Evolutionary conservation across 2,113 vertebrate genomes (phyloP).

Genomic region (Entelurus aequoreus): DNA sequence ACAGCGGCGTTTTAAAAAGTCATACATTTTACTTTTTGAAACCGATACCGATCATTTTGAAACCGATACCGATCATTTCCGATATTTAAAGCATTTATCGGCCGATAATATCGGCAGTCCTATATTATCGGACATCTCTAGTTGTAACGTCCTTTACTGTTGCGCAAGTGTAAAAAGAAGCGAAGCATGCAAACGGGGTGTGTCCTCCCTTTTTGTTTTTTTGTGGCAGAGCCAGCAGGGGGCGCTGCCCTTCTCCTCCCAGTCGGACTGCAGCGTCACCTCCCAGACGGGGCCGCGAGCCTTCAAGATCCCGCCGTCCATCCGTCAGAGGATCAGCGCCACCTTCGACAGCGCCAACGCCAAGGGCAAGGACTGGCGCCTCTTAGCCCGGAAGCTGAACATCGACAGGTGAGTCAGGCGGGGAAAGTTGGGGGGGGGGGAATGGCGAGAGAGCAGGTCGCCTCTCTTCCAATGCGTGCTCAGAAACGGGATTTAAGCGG

Average conservation of each 20-base stretch:
- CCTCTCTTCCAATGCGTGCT: neutral
- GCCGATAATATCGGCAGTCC: too few relatives aligned
- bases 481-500: constrained; percentile 31
- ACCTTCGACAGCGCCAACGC: constrained; percentile 89
- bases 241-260: constrained; percentile 81
- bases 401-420: constrained; percentile 81
- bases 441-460: too few relatives aligned
- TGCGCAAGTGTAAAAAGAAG: neutral
- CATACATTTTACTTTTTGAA: too few relatives aligned
- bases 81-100: too few relatives aligned
- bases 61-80: too few relatives aligned
- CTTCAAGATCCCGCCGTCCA: constrained; percentile 96
- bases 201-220: constrained; percentile 5
- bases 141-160: too few relatives aligned
- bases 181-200: neutral
- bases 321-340: constrained; percentile 92
- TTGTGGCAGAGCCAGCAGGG: constrained; percentile 80
- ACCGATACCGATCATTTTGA: too few relatives aligned
- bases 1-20: too few relatives aligned
- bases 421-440: neutral
- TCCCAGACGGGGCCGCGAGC: constrained; percentile 89
- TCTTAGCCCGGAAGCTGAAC: constrained; percentile 92
- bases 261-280: constrained; percentile 84
- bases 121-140: too few relatives aligned
- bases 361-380: constrained; percentile 98